Percentiles rank a stretch among this genome's conserved stretches.
These are phyloP conservation scores for Phymastichus coffea DNA, from an alignment of 1,140 invertebrate species.

Conservation along the genomic window DNA sequence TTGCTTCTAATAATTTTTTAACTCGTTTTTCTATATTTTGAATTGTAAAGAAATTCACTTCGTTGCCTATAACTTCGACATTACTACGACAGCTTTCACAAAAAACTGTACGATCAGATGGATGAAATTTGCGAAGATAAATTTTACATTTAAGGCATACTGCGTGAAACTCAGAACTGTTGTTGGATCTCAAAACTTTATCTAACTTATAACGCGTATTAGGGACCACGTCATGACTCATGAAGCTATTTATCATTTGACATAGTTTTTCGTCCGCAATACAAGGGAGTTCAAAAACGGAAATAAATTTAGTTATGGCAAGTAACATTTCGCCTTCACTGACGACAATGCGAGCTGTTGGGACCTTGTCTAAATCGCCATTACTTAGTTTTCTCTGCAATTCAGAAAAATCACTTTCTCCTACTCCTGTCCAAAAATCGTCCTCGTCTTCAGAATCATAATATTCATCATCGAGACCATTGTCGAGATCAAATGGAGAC, in stretches of 20 bases:
- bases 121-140: neutral
- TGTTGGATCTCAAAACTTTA: constrained; percentile 21
- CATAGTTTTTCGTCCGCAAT: constrained; percentile 8
- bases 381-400: no score
- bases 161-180: constrained; percentile 21
- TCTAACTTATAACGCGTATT: constrained; percentile 26
- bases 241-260: constrained; percentile 26
- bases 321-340: constrained; percentile 14
- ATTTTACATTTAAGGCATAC: constrained; percentile 21
- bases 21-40: constrained; percentile 17
- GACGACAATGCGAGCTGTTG: neutral
- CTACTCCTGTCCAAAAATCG: no score
- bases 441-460: no score
- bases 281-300: no score
- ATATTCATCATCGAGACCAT: no score
- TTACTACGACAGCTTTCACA: neutral
- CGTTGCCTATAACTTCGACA: constrained; percentile 5
- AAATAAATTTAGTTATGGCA: constrained; percentile 7
- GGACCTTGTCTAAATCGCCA: no score
- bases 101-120: no score
- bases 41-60: constrained; percentile 26
- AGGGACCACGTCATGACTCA: constrained; percentile 21
- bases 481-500: no score
- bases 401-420: no score
- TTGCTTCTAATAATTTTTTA: constrained; percentile 10